phyloP scores from a whole-genome alignment of 2,888 invertebrate genomes.

The Ophioninae sp. region DNA sequence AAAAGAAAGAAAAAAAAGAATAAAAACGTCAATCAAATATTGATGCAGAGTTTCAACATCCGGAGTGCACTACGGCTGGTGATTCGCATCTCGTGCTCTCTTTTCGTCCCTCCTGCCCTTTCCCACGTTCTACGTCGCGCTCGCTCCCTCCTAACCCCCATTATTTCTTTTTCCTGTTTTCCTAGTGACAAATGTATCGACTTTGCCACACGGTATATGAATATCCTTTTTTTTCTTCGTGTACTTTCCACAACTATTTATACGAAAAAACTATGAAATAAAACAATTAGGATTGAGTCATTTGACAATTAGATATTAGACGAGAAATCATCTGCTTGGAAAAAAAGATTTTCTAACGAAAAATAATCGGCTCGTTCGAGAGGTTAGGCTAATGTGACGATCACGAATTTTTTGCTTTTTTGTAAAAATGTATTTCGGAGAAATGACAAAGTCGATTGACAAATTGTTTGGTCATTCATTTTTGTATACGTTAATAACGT shows the following conservation, averaged over 20 bases:
- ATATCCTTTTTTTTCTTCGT: neutral
- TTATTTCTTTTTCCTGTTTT: neutral
- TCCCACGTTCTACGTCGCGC: constrained; percentile 17
- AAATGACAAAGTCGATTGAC: no score
- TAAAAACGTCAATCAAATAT: constrained; percentile 74
- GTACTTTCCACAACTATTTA: neutral
- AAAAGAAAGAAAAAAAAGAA: constrained; percentile 44
- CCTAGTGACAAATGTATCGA: neutral
- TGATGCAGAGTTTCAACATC: constrained; percentile 69
- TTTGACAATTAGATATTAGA: no score
- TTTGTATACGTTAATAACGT: no score
- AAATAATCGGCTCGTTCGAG: no score
- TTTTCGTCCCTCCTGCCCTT: constrained; percentile 10
- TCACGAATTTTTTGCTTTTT: no score
- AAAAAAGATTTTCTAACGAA: no score
- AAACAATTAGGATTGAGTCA: neutral
- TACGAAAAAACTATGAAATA: neutral
- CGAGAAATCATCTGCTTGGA: no score
- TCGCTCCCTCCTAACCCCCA: neutral
- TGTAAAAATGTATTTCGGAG: no score
- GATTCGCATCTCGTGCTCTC: constrained; percentile 30
- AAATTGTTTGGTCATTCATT: no score
- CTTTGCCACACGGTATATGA: neutral
- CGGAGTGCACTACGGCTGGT: constrained; percentile 42
- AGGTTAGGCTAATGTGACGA: no score